phyloP scores from a whole-genome alignment of 1,140 invertebrate species.

The Anastatus disparis region DNA sequence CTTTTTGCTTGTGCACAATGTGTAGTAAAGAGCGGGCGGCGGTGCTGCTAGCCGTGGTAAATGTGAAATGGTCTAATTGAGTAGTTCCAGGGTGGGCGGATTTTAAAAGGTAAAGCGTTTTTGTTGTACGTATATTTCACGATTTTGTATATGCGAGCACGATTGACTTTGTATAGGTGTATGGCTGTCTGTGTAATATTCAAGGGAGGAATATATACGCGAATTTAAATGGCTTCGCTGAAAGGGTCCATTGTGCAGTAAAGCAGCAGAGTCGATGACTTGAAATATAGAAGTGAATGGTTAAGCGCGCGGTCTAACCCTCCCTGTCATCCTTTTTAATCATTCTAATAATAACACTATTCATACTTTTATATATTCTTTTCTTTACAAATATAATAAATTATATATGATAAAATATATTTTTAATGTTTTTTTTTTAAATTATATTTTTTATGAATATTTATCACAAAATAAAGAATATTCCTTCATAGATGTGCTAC shows the following conservation, averaged over 20 bases:
- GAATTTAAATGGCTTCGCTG: conserved; percentile 39
- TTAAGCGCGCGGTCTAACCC: not conserved
- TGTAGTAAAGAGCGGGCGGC: conserved; percentile 39
- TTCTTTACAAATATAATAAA: too few species aligned
- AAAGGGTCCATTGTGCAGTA: conserved; percentile 21
- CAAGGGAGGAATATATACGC: not conserved
- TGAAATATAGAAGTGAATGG: not conserved
- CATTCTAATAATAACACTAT: conserved; percentile 10
- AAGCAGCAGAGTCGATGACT: conserved; percentile 1
- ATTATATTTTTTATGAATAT: too few species aligned
- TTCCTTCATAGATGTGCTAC: too few species aligned
- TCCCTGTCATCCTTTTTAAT: conserved; percentile 5
- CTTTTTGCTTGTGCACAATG: conserved; percentile 32
- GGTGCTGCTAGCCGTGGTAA: too few species aligned
- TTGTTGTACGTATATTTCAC: too few species aligned
- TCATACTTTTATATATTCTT: too few species aligned
- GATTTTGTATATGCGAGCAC: too few species aligned
- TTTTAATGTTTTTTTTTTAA: too few species aligned
- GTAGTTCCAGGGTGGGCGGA: conserved; percentile 49
- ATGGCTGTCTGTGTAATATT: too few species aligned
- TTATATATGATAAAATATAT: too few species aligned
- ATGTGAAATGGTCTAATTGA: conserved; percentile 52
- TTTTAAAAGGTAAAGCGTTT: conserved; percentile 29
- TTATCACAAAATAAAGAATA: too few species aligned
- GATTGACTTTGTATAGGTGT: too few species aligned